Base-by-base conservation (phyloP, 2,797 vertebrate genomes). In the Odontamblyopus rebecca region DNA sequence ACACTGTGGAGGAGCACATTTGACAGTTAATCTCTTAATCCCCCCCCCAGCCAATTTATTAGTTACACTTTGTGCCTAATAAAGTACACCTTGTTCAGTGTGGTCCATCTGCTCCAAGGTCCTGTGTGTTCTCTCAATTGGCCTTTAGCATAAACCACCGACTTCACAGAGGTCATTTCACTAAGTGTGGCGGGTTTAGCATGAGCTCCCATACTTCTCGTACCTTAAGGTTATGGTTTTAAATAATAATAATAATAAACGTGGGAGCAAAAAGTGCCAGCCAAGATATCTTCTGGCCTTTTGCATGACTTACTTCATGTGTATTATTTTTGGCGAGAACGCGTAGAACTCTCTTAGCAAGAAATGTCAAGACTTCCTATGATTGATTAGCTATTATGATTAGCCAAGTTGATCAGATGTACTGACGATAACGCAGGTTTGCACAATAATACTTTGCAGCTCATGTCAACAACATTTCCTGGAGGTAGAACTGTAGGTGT, bases 1-100 rank as follows among this genome's bases (percentile, higher is more conserved):
- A n/a, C 30, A 35, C 30, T 29, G 5, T 9, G 6, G 29, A 32
- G 18, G 30, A 18, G 16, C 29, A 32, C 59, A 19, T 18, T 32
- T 61, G 35, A 38, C 3, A 9, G 16, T 35, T 62, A 62, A 62
- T 62, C 61, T 38, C 30, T n/a, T 35, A 35, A 62, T 62, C 35
- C 18, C 2, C 30, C 38, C 30, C 19, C 61, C 23, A 9, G 61
- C 61, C 61, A 38, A 38, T 62, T 62, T n/a, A 62, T 61, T 62
- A 38, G 61, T 63, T 41, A 63, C 61, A 41, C 61, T 6, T 63
- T 23, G 61, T 63, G 3, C 66, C 62, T 73, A 48, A 79, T 64
- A 29, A 32, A 53, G 61, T 26, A 11, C 64, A 67, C 64, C 64
- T 77, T 59, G 60, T 71, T 12, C 8, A 54, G 69, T 5, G 1